Conservation (phyloP, 2,113 vertebrate species). For the Centrocercus urophasianus region DNA sequence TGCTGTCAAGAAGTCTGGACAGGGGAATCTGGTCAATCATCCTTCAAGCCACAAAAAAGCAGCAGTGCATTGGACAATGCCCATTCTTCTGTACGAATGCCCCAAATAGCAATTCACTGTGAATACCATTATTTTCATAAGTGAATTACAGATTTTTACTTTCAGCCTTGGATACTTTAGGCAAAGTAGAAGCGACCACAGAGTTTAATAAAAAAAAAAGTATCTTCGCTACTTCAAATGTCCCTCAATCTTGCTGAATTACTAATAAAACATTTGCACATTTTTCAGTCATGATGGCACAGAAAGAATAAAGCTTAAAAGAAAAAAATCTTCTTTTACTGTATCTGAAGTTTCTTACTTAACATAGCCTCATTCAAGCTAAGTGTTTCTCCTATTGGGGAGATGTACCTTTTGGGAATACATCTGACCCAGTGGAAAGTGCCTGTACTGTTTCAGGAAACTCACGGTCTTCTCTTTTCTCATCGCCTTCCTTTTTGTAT, state of each 20-base stretch:
- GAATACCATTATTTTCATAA: conserved; percentile 3
- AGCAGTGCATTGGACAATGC: background rate
- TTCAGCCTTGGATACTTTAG: background rate
- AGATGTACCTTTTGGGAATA: background rate
- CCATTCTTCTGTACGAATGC: conserved; percentile 28
- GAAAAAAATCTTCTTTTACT: background rate
- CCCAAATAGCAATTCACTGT: background rate
- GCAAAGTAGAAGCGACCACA: background rate
- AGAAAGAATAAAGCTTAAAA: background rate
- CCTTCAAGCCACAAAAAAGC: background rate
- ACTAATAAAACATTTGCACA: background rate
- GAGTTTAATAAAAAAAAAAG: background rate
- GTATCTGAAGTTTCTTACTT: background rate
- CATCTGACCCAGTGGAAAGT: background rate
- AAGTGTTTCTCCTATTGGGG: background rate
- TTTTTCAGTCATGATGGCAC: background rate
- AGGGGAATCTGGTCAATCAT: background rate
- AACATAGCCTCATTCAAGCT: background rate
- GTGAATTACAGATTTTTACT: background rate
- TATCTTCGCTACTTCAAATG: background rate
- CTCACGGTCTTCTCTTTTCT: background rate
- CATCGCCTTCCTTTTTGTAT: background rate
- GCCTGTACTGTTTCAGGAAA: background rate
- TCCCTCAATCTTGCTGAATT: background rate
- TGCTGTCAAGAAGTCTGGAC: background rate